Evolutionary conservation across 1,140 invertebrate genomes (phyloP).

Genomic region (Musca vetustissima): DNA sequence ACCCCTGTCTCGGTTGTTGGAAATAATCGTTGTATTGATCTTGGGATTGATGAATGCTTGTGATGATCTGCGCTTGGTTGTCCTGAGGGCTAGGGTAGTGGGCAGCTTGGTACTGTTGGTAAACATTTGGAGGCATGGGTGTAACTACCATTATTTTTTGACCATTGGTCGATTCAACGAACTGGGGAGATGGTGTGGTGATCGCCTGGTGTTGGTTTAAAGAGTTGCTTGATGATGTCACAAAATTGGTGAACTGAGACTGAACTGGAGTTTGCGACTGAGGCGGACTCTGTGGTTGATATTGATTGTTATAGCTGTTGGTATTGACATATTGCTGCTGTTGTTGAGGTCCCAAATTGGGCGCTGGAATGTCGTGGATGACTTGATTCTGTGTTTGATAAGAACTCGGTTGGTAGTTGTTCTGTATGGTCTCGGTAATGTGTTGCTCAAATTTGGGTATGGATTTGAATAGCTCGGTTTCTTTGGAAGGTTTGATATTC

Average conservation of each 20-base stretch:
- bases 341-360: slow-evolving; percentile 41
- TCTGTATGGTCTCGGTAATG: slow-evolving; percentile 60
- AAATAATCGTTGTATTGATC: slow-evolving; percentile 32
- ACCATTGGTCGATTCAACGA: slow-evolving; percentile 47
- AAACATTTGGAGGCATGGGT: slow-evolving; percentile 42
- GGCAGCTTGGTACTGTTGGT: slow-evolving; percentile 42
- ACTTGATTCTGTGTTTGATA: slow-evolving; percentile 39
- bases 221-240: slow-evolving; percentile 24
- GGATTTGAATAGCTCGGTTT: slow-evolving; percentile 70
- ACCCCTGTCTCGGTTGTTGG: slow-evolving; percentile 43
- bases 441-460: slow-evolving; percentile 77
- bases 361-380: slow-evolving; percentile 52
- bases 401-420: slow-evolving; percentile 27
- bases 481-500: slow-evolving; percentile 49
- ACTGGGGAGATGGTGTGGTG: slow-evolving; percentile 35
- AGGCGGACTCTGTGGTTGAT: slow-evolving; percentile 29
- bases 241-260: slow-evolving; percentile 30
- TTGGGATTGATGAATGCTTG: slow-evolving; percentile 13
- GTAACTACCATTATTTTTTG: slow-evolving; percentile 54
- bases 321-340: slow-evolving; percentile 31
- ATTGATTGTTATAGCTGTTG: not conserved
- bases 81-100: slow-evolving; percentile 25
- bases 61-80: slow-evolving; percentile 34
- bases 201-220: not conserved
- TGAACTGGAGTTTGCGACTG: slow-evolving; percentile 27